Conservation (phyloP, 2,888 invertebrate genomes). For the Allygus modestus region DNA sequence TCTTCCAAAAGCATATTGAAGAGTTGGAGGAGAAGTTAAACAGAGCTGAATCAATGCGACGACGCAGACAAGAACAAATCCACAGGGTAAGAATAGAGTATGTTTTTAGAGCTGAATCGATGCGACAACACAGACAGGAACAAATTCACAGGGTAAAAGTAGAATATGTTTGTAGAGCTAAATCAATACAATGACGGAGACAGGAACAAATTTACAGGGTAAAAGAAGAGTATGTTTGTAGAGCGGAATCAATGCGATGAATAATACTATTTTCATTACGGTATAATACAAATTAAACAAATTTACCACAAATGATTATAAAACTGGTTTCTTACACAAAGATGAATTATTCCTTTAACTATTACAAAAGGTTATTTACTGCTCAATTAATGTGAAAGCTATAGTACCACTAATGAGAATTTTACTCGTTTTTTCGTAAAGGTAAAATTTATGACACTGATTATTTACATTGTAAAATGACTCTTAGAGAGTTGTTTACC, state of each 20-base stretch:
- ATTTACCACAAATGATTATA: too few species aligned
- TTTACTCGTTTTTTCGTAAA: too few species aligned
- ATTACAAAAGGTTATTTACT: too few species aligned
- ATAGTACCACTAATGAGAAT: too few species aligned
- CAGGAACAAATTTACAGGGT: slow-evolving; percentile 67
- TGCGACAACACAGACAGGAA: slow-evolving; percentile 63
- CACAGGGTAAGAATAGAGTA: slow-evolving; percentile 66
- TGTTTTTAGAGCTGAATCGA: slow-evolving; percentile 66
- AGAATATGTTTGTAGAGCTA: slow-evolving; percentile 63
- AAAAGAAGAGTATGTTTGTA: slow-evolving; percentile 27
- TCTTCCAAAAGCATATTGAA: slow-evolving; percentile 68
- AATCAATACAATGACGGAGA: slow-evolving; percentile 65
- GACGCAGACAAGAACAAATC: slow-evolving; percentile 59
- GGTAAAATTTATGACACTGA: too few species aligned
- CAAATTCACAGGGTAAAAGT: slow-evolving; percentile 67
- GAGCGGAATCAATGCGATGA: slow-evolving; percentile 67
- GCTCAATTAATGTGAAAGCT: too few species aligned
- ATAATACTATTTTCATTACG: neutral
- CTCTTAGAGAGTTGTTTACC: too few species aligned
- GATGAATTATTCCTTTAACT: too few species aligned
- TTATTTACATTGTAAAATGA: too few species aligned
- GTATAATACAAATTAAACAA: neutral
- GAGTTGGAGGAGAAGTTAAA: slow-evolving; percentile 67
- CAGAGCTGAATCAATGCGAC: slow-evolving; percentile 67
- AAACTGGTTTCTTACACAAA: too few species aligned